Evolutionary conservation across 2,797 vertebrate species (phyloP).

Genomic region (Tangara arthus): DNA sequence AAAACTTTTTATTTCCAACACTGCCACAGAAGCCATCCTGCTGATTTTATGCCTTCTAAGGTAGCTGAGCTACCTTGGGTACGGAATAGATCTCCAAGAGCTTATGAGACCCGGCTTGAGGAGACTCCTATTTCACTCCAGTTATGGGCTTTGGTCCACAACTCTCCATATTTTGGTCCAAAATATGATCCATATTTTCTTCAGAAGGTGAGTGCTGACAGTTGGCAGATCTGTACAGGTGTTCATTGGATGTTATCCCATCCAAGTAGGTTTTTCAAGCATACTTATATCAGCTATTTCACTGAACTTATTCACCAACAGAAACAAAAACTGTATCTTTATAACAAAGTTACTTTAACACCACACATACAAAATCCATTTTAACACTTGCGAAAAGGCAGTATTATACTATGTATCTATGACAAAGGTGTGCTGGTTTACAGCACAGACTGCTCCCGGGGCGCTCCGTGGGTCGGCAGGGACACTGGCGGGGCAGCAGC

Average conservation of each 20-base stretch:
- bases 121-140: no score
- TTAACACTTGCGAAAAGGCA: neutral
- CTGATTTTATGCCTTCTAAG: no score
- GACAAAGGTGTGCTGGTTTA: accelerated
- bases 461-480: neutral
- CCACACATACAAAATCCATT: neutral
- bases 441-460: accelerated
- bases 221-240: neutral
- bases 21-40: no score
- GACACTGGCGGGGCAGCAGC: neutral
- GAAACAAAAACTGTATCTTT: neutral
- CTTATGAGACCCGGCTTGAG: no score
- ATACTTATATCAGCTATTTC: neutral
- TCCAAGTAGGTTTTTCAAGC: neutral
- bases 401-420: neutral
- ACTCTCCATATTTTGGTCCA: neutral
- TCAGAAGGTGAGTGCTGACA: neutral
- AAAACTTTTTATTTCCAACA: no score
- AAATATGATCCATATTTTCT: neutral
- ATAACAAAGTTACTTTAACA: neutral
- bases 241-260: neutral
- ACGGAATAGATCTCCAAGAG: no score
- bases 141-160: neutral
- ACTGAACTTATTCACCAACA: neutral
- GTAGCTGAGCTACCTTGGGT: no score